A percentile compares a stretch with the other conserved stretches of the same genome.
phyloP scores from a whole-genome alignment of 64 coral and sea anemone species.

The Pachyseris speciosa region DNA sequence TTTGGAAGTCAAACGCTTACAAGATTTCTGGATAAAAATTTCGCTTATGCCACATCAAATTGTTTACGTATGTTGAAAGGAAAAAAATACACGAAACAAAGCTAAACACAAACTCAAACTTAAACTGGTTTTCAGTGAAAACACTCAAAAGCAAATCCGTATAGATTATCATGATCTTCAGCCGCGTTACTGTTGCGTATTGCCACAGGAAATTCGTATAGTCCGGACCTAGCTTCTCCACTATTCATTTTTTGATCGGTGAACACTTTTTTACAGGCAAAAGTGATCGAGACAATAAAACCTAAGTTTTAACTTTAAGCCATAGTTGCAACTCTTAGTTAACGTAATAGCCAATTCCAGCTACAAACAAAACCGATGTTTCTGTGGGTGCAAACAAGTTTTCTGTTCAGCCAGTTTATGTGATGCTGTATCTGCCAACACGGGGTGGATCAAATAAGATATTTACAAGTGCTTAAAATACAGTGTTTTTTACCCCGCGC shows the following conservation, averaged over 20 bases:
- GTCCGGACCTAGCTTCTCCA: no score
- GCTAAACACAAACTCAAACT: neutral
- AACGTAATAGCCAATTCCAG: neutral
- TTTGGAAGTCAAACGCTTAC: neutral
- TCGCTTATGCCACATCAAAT: neutral
- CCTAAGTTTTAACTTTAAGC: neutral
- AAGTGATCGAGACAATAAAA: neutral
- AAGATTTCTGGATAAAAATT: neutral
- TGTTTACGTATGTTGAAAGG: neutral
- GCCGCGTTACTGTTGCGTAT: neutral
- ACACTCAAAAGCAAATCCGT: no score
- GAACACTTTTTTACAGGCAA: neutral
- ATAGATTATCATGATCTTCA: no score
- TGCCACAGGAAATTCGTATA: conserved; percentile 3
- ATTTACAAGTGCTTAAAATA: neutral
- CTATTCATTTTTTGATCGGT: neutral
- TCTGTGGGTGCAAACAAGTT: neutral
- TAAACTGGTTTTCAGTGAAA: no score
- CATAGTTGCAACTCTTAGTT: neutral
- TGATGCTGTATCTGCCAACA: neutral
- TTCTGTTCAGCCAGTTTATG: neutral
- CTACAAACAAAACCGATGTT: neutral
- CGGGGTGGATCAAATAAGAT: conserved; percentile 11
- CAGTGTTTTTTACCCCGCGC: no score
- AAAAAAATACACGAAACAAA: neutral